phyloP scores from a whole-genome alignment of 2,888 invertebrate genomes.

The Stenichneumon culpator region DNA sequence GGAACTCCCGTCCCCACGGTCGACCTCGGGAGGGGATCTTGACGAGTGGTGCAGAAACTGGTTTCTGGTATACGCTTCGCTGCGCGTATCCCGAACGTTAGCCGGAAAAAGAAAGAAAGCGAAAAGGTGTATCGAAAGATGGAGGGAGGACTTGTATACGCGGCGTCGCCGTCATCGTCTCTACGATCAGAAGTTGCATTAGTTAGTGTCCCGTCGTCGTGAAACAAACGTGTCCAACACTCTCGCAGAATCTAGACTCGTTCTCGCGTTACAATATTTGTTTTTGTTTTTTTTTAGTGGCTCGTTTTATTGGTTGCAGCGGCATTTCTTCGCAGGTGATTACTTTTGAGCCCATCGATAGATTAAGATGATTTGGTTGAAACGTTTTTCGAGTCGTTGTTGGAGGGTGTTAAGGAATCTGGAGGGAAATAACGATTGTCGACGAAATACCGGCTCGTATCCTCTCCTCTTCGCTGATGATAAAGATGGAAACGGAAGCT shows the following conservation, averaged over 20 bases:
- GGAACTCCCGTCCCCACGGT: neutral
- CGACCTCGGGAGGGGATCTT: neutral
- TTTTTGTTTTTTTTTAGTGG: neutral
- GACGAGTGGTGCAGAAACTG: conserved; percentile 29
- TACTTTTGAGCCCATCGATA: neutral
- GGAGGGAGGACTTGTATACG: neutral
- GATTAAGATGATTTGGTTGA: neutral
- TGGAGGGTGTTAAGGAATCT: too few relatives aligned
- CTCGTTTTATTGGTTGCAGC: neutral
- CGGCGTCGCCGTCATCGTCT: neutral
- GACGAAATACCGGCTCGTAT: too few relatives aligned
- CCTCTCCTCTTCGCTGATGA: too few relatives aligned
- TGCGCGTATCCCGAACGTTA: conserved; percentile 10
- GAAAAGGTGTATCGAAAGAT: conserved; percentile 24
- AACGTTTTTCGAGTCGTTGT: neutral
- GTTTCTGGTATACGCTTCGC: conserved; percentile 10
- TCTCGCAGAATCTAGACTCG: neutral
- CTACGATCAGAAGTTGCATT: conserved; percentile 10
- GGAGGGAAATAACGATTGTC: too few relatives aligned
- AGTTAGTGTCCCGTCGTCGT: conserved; percentile 45
- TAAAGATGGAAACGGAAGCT: too few relatives aligned
- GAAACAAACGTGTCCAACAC: conserved; percentile 13
- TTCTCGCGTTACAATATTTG: neutral
- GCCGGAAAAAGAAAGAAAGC: conserved; percentile 33
- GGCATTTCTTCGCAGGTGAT: neutral